Percentiles rank a stretch among this genome's conserved stretches.
Conservation (phyloP, 2,113 vertebrate genomes). For the Peromyscus polionotus region DNA sequence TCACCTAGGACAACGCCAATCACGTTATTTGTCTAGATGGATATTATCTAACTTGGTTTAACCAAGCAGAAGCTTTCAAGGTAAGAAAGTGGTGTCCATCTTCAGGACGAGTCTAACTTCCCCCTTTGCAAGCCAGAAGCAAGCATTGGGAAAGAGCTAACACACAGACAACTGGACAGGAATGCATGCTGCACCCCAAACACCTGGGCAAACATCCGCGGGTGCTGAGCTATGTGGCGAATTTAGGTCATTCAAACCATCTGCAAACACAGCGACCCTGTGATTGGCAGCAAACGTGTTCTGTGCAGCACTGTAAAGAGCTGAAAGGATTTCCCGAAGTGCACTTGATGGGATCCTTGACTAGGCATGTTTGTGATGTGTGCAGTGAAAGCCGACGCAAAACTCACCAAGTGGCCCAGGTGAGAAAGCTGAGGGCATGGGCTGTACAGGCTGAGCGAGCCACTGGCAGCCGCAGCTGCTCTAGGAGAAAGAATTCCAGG, state of each 20-base stretch:
- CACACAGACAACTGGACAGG: neutral
- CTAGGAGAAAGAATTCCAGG: neutral
- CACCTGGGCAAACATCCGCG: neutral
- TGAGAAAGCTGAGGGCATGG: rapidly evolving
- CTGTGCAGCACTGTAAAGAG: neutral
- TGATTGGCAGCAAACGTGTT: neutral
- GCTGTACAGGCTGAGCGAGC: rapidly evolving
- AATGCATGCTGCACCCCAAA: neutral
- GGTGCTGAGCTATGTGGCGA: rapidly evolving
- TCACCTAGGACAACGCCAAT: neutral
- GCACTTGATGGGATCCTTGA: rapidly evolving
- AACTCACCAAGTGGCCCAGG: neutral
- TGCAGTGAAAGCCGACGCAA: neutral
- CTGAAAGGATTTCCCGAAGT: neutral
- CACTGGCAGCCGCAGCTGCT: rapidly evolving
- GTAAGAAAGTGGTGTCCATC: neutral
- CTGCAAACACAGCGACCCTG: neutral
- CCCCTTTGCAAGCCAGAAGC: neutral
- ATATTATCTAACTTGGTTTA: neutral
- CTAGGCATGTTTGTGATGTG: neutral
- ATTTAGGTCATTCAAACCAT: neutral
- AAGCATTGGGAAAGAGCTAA: neutral
- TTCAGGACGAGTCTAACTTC: neutral
- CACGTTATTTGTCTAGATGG: neutral
- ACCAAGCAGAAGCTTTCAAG: neutral